Percentiles rank a stretch among this genome's conserved stretches.
phyloP scores from a whole-genome alignment of 2,888 invertebrate genomes.

The Spatulosminthurus flaviceps region DNA sequence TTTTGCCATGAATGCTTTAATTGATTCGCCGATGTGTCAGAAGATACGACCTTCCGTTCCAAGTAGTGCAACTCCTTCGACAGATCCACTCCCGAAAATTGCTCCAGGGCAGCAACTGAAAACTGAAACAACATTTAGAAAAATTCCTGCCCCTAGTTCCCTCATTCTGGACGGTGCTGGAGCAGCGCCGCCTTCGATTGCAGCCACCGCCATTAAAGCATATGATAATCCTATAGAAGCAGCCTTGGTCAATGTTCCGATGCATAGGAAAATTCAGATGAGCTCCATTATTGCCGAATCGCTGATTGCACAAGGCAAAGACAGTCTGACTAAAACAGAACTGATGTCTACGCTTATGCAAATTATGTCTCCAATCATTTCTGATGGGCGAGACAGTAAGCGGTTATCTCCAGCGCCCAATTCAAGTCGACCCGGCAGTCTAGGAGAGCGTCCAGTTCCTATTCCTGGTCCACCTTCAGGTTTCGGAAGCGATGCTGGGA shows the following conservation, averaged over 20 bases:
- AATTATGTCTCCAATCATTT: constrained; percentile 49
- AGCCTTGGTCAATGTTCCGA: constrained; percentile 43
- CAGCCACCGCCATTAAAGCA: neutral
- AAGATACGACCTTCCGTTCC: constrained; percentile 47
- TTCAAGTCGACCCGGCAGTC: too few relatives aligned
- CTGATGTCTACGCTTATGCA: constrained; percentile 46
- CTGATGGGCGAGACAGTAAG: too few relatives aligned
- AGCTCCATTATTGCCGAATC: constrained; percentile 47
- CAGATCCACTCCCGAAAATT: too few relatives aligned
- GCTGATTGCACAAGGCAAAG: constrained; percentile 50
- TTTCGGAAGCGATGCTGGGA: neutral
- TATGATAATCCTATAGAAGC: constrained; percentile 23
- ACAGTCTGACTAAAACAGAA: constrained; percentile 47
- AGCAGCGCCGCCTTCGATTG: neutral
- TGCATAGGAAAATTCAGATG: constrained; percentile 46
- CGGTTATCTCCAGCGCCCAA: too few relatives aligned
- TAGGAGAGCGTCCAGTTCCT: neutral
- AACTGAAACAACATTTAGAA: too few relatives aligned
- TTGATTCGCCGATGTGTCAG: constrained; percentile 59
- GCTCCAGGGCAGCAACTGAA: too few relatives aligned
- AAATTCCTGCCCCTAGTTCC: neutral
- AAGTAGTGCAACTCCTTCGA: too few relatives aligned
- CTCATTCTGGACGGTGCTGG: neutral
- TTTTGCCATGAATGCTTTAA: constrained; percentile 53
- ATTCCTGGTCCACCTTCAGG: neutral